phyloP scores from a whole-genome alignment of 2,797 vertebrate species.

The Scomberomorus guttatus region DNA sequence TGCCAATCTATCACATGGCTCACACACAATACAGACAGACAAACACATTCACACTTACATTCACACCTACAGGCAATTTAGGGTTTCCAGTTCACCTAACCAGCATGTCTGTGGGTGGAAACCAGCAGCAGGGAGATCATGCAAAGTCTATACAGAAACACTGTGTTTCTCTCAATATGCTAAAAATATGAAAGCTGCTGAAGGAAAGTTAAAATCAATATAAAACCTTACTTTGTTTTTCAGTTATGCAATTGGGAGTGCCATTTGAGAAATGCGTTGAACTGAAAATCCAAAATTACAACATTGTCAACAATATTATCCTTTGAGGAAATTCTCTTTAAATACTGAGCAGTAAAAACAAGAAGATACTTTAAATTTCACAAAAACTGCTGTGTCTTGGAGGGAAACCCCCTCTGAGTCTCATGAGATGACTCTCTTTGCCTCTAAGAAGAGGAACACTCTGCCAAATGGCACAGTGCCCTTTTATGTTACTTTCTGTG shows the following conservation, averaged over 20 bases:
- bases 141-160: not conserved
- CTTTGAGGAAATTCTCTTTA: slow-evolving; percentile 46
- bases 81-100: slow-evolving; percentile 54
- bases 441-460: slow-evolving; percentile 57
- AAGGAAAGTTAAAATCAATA: not conserved
- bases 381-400: slow-evolving; percentile 29
- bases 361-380: slow-evolving; percentile 44
- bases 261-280: not conserved
- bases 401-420: slow-evolving; percentile 49
- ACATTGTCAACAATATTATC: slow-evolving; percentile 21
- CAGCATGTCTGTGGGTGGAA: slow-evolving; percentile 30
- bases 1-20: slow-evolving; percentile 47
- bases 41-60: slow-evolving; percentile 52
- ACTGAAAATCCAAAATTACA: slow-evolving; percentile 26
- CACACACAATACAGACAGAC: slow-evolving; percentile 22
- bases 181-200: not conserved
- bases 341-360: slow-evolving; percentile 14
- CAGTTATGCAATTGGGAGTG: slow-evolving; percentile 5
- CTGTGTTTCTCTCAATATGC: not conserved
- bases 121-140: slow-evolving; percentile 13
- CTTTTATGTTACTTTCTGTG: slow-evolving; percentile 65
- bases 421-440: slow-evolving; percentile 60
- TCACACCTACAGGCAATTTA: slow-evolving; percentile 63
- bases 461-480: slow-evolving; percentile 77
- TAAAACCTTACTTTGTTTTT: slow-evolving; percentile 12